phyloP scores from a whole-genome alignment of 2,888 invertebrate species.

The Spicauda simplicius region DNA sequence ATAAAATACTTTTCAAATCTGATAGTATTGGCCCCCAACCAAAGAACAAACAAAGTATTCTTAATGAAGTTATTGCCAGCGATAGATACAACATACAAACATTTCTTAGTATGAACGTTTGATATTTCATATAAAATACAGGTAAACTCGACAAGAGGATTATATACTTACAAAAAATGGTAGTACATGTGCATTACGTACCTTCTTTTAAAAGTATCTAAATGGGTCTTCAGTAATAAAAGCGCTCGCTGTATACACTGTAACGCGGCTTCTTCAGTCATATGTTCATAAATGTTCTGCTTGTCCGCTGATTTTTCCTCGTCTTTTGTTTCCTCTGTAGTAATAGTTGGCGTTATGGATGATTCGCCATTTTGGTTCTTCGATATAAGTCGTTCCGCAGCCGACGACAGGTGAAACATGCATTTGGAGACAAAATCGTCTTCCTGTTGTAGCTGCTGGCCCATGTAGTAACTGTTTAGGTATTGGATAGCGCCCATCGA shows the following conservation, averaged over 20 bases:
- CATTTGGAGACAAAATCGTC: slow-evolving; percentile 97
- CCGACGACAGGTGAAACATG: slow-evolving; percentile 95
- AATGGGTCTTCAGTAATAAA: slow-evolving; percentile 94
- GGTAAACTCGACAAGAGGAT: no score
- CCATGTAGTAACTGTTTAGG: slow-evolving; percentile 97
- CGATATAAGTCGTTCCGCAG: slow-evolving; percentile 88
- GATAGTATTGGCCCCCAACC: no score
- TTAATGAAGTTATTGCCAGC: no score
- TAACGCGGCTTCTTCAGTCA: slow-evolving; percentile 91
- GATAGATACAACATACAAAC: no score
- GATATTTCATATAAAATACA: no score
- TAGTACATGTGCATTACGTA: slow-evolving; percentile 50
- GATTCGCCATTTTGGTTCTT: slow-evolving; percentile 65
- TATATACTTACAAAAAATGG: no score
- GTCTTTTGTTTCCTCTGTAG: slow-evolving; percentile 56
- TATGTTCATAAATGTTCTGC: slow-evolving; percentile 77
- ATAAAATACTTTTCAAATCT: no score
- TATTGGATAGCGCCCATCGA: slow-evolving; percentile 98
- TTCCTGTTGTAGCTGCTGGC: slow-evolving; percentile 95
- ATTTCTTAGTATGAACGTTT: no score
- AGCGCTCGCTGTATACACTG: slow-evolving; percentile 96
- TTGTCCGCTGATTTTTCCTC: slow-evolving; percentile 68
- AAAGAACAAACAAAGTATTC: no score
- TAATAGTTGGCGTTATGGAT: slow-evolving; percentile 45
- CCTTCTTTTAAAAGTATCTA: slow-evolving; percentile 95